Percentiles rank a stretch among this genome's conserved stretches.
phyloP scores from a whole-genome alignment of 2,797 vertebrate genomes.

The Pteronotus mesoamericanus region DNA sequence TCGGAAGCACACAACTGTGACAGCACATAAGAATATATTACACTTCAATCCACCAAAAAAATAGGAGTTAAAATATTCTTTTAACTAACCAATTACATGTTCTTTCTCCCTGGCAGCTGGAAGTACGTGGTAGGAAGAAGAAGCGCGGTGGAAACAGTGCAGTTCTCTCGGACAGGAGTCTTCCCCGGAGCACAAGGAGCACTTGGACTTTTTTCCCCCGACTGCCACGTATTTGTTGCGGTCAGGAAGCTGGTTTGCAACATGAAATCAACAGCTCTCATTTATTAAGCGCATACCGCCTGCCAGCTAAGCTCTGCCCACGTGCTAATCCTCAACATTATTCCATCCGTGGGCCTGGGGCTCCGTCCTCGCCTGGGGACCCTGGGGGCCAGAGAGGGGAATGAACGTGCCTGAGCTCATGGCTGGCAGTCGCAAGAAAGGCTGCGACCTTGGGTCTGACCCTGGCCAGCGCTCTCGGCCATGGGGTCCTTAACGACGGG shows the following conservation, averaged over 20 bases:
- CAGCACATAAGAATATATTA: not conserved
- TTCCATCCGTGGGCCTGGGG: not conserved
- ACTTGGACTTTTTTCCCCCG: no score
- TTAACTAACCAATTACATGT: not conserved
- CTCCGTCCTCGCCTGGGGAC: not conserved
- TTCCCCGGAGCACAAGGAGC: not conserved
- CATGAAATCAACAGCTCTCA: not conserved
- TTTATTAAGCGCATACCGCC: not conserved
- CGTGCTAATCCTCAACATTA: not conserved
- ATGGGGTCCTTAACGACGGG: no score
- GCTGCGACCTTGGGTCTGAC: not conserved
- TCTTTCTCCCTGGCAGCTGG: not conserved
- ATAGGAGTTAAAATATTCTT: no score
- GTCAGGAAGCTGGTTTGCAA: not conserved
- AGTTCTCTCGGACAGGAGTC: not conserved
- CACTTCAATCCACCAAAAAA: not conserved
- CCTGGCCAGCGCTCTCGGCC: not conserved
- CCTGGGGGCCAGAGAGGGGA: not conserved
- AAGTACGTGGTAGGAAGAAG: not conserved
- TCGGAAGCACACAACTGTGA: not conserved
- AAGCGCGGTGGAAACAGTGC: not conserved
- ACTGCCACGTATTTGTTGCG: not conserved
- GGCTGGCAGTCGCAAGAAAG: not conserved
- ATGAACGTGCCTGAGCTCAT: not conserved
- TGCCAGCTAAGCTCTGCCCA: accelerated